Base-by-base conservation (phyloP, 2,113 vertebrate species). In the Sceloporus tristichus region DNA sequence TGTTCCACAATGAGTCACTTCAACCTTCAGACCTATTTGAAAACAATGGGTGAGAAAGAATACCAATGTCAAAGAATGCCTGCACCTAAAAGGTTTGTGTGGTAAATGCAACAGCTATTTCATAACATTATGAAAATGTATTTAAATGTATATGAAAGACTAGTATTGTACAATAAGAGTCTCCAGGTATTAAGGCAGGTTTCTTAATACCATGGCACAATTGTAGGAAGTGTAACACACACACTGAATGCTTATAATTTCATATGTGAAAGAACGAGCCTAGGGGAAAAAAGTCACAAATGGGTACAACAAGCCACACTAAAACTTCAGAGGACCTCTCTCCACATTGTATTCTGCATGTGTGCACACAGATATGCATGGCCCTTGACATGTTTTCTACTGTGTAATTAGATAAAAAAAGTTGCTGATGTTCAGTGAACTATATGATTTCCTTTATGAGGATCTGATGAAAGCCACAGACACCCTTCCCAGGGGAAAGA, bases 1-100 rank as follows among this genome's bases (percentile, higher is more conserved):
- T 92, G 98, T 98, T 96, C 99, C 99, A 97, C 99, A 99, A 96
- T 99, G 99, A 91, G 99, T 99, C 97, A 99, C 99, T 97, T 99
- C 99, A 95, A 99, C 99, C 96, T 99, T 99, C 75, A 99, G 98
- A 97, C 99, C 99, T 99, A 95, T 95, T 91, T 27, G 74, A 78
- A 91, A 89, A 92, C 23, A 96, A 83, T 23, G 42, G 38, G n/a
- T 14, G 6, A 23, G 21, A 54, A 23, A 95, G 92, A 93, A 87
- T 53, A 56, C 38, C 3, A 6, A 89, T 75, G 75, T 91, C 90
- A 89, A 1, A 88, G 54, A 92, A 91, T 0, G 74, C 34, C 90
- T 42, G 84, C 59, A 74, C 54, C 53, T 70, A 82, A 87, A 92
- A 42, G 10, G 19, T 1, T 3, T 80, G 10, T 74, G 90, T 25